These are phyloP conservation scores for Muscidifurax raptorellus DNA, from an alignment of 1,140 invertebrate species.

Conservation along the genomic window DNA sequence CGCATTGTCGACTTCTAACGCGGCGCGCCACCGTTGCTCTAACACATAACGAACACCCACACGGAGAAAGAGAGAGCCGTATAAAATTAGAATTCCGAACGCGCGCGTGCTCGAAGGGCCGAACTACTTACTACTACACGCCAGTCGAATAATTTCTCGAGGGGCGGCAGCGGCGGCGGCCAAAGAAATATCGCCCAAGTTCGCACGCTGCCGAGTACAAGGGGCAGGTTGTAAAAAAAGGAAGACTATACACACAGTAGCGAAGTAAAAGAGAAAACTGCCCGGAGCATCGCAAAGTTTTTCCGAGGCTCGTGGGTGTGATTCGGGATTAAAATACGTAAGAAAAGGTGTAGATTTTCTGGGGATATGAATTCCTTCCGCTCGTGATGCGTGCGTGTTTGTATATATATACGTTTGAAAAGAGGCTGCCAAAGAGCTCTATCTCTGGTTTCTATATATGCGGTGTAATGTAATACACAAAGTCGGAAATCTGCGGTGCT, in stretches of 20 bases:
- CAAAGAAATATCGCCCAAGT: constrained; percentile 38
- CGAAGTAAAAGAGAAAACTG: background rate
- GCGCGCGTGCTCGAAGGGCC: background rate
- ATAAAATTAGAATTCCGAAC: constrained; percentile 37
- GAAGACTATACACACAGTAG: background rate
- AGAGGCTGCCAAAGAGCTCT: background rate
- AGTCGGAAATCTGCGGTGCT: constrained; percentile 28
- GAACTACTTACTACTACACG: constrained; percentile 20
- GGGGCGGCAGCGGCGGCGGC: background rate
- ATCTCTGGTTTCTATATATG: no score
- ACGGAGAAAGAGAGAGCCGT: background rate
- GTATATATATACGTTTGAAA: background rate
- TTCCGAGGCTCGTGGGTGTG: background rate
- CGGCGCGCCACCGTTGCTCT: background rate
- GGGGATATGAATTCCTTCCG: background rate
- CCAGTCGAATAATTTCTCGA: constrained; percentile 36
- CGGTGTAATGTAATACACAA: background rate
- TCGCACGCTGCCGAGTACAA: background rate
- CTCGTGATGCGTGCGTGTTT: no score
- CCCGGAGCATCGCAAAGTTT: constrained; percentile 25
- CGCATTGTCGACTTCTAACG: background rate
- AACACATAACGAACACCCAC: background rate
- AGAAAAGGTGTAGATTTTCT: background rate
- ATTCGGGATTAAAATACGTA: constrained; percentile 21
- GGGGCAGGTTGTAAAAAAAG: constrained; percentile 21